A percentile compares a stretch with the other conserved stretches of the same genome.
phyloP scores from a whole-genome alignment of 2,113 vertebrate genomes.

The Thamnaconus septentrionalis region DNA sequence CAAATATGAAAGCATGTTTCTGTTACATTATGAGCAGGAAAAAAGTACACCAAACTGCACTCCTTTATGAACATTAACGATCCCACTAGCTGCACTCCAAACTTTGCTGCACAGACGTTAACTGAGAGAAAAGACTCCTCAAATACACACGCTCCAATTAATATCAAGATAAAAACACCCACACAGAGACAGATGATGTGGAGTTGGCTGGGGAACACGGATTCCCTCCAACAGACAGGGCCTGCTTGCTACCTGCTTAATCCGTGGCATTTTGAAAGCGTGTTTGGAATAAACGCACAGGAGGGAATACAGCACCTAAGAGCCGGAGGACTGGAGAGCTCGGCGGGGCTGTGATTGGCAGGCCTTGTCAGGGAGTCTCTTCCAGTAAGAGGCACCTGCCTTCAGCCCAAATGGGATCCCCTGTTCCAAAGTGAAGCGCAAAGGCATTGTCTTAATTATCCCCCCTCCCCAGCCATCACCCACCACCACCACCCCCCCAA shows the following conservation, averaged over 20 bases:
- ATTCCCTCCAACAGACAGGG: constrained; percentile 69
- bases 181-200: constrained; percentile 37
- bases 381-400: constrained; percentile 76
- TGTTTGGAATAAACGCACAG: constrained; percentile 75
- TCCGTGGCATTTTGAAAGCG: constrained; percentile 72
- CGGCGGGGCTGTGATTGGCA: constrained; percentile 74
- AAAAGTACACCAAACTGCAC: too few species aligned
- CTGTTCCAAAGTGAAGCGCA: constrained; percentile 61
- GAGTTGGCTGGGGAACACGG: constrained; percentile 49
- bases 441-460: constrained; percentile 77
- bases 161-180: constrained; percentile 45
- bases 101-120: constrained; percentile 20
- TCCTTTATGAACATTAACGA: background rate
- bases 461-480: constrained; percentile 21
- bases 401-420: constrained; percentile 64
- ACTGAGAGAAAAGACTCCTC: constrained; percentile 27
- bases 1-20: too few species aligned
- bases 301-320: constrained; percentile 68
- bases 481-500: constrained; percentile 8
- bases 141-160: constrained; percentile 59
- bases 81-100: constrained; percentile 17
- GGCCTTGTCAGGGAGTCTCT: constrained; percentile 70
- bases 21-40: too few species aligned
- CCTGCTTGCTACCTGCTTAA: constrained; percentile 76
- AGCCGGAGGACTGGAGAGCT: constrained; percentile 69